phyloP scores from a whole-genome alignment of 2,113 vertebrate species.

The Sebastes fasciatus region DNA sequence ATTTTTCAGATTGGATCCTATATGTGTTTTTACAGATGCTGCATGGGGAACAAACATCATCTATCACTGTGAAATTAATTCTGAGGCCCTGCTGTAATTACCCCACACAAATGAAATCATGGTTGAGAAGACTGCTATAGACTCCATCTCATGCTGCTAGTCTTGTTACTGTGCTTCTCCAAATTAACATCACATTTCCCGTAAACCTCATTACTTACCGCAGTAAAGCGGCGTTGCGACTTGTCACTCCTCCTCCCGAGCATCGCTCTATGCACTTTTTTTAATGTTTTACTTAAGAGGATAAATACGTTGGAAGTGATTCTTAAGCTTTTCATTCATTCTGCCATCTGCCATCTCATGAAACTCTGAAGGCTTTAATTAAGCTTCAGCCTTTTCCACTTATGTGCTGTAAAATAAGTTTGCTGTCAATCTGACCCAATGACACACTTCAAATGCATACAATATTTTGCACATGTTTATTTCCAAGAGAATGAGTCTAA shows the following conservation, averaged over 20 bases:
- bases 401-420: constrained; percentile 1
- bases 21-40: constrained; percentile 4
- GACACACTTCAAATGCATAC: neutral
- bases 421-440: constrained; percentile 18
- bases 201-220: constrained; percentile 42
- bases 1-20: neutral
- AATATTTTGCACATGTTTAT: neutral
- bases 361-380: constrained; percentile 39
- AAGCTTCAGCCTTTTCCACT: neutral
- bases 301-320: constrained; percentile 49
- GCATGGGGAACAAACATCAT: constrained; percentile 13
- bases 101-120: constrained; percentile 41
- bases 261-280: neutral
- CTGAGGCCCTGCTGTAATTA: constrained; percentile 48
- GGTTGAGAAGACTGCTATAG: constrained; percentile 32
- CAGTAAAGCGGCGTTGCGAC: neutral
- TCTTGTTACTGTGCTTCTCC: constrained; percentile 31
- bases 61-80: constrained; percentile 50
- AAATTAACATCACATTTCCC: constrained; percentile 53
- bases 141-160: neutral
- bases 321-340: constrained; percentile 43
- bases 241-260: constrained; percentile 31
- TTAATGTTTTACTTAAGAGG: constrained; percentile 36
- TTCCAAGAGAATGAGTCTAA: neutral
- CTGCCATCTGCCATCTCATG: constrained; percentile 23